Percentiles rank a stretch among this genome's conserved stretches.
Conservation (phyloP, 2,888 invertebrate species). For the Cancer borealis region DNA sequence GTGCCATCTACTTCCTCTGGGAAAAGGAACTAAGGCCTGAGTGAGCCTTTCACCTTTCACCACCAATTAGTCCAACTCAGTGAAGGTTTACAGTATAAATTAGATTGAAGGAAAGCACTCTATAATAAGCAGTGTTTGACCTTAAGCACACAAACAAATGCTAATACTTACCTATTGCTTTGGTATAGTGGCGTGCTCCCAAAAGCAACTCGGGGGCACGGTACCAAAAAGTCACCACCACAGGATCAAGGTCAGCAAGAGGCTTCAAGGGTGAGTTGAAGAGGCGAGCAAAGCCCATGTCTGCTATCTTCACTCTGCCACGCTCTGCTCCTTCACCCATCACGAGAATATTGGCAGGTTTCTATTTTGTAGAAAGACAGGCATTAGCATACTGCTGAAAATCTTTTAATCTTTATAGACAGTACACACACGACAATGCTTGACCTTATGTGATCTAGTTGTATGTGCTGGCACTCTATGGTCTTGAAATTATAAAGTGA, state of each 20-base stretch:
- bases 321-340: slow-evolving; percentile 99
- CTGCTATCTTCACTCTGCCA: slow-evolving; percentile 98
- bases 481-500: too few species aligned
- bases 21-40: too few species aligned
- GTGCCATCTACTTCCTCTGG: too few species aligned
- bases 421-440: too few species aligned
- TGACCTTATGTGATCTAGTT: too few species aligned
- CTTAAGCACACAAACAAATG: neutral
- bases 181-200: slow-evolving; percentile 97
- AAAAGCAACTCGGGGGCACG: slow-evolving; percentile 96
- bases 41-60: too few species aligned
- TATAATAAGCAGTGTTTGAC: neutral
- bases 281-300: slow-evolving; percentile 99
- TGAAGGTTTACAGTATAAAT: too few species aligned
- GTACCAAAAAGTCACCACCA: slow-evolving; percentile 99
- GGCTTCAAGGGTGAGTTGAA: slow-evolving; percentile 99
- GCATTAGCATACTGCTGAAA: too few species aligned
- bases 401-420: too few species aligned
- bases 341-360: slow-evolving; percentile 99
- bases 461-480: too few species aligned
- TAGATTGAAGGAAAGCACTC: neutral
- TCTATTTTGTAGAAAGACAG: slow-evolving; percentile 82
- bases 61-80: too few species aligned
- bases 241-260: slow-evolving; percentile 98
- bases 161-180: slow-evolving; percentile 90